Base-by-base conservation (phyloP, 2,113 vertebrate species). In the Ascaphus truei region DNA sequence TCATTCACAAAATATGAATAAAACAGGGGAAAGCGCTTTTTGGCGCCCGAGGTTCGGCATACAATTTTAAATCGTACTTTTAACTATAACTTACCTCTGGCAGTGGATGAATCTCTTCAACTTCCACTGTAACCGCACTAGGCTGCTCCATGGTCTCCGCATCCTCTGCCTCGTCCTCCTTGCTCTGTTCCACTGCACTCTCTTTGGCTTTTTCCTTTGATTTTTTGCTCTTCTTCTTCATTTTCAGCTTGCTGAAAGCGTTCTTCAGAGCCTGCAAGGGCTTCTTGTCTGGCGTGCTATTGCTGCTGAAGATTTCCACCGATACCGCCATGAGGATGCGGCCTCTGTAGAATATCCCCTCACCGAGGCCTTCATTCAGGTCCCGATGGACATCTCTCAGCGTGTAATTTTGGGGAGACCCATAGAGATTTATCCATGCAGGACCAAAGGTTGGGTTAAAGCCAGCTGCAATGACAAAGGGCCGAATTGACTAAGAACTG, bases 391-490 rank as follows among this genome's bases (percentile, higher is more conserved):
- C 18, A 2, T 98, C 94, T 62, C 87, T 18, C 7, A 98, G 84
- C 0, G 86, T 79, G 0, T 85, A 92, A 74, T 92, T 95, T 76
- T 92, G 86, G 2, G 93, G 91, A 0, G 95, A 98, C 3, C 95
- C 95, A 8, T 97, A 98, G 1, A 98, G 83, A 63, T 94, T 93
- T 26, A 98, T 78, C 97, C 96, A 98, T 26, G 86, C 73, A 0
- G 94, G 94, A 3, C 96, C 95, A 29, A 96, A 98, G 0, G 87
- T 94, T 43, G 95, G 94, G 58, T 97, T 91, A 74, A 96, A 98
- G 2, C 94, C 95, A 79, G 67, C 77, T 90, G 69, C 53, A 29
- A n/a, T n/a, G n/a, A n/a, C n/a, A n/a, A n/a, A n/a, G n/a, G n/a
- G n/a, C n/a, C n/a, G n/a, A n/a, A n/a, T n/a, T n/a, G n/a, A n/a